Conservation (phyloP, 2,888 invertebrate species). For the Doris montereyensis region DNA sequence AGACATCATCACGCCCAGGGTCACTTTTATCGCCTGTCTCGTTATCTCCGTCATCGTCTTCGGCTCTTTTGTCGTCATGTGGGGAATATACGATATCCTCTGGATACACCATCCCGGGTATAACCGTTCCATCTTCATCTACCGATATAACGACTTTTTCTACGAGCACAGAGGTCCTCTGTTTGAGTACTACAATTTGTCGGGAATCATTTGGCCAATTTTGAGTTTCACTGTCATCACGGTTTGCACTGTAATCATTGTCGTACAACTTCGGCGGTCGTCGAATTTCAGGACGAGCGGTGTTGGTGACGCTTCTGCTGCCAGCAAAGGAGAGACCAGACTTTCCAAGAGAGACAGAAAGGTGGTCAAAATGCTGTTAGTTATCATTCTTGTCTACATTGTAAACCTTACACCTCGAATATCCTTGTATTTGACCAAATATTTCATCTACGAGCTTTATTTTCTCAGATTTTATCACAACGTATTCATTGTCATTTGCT, state of each 20-base stretch:
- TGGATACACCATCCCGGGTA: not conserved
- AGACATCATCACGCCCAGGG: conserved; percentile 4
- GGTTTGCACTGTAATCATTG: conserved; percentile 14
- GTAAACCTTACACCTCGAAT: too few relatives aligned
- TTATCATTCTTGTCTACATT: too few relatives aligned
- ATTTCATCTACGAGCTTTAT: too few relatives aligned
- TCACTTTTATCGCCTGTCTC: not conserved
- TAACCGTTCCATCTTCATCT: conserved; percentile 15
- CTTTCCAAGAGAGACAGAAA: too few relatives aligned
- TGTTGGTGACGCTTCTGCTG: too few relatives aligned
- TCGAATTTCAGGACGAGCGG: conserved; percentile 16
- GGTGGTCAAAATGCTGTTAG: too few relatives aligned
- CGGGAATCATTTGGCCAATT: conserved; percentile 13
- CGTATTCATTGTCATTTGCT: too few relatives aligned
- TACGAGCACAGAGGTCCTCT: not conserved
- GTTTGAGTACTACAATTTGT: conserved; percentile 17
- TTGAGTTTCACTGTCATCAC: conserved; percentile 18
- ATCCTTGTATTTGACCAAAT: too few relatives aligned
- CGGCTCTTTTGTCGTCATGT: conserved; percentile 10
- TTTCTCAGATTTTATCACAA: too few relatives aligned
- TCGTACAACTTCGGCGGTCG: not conserved
- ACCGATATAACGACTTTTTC: conserved; percentile 16
- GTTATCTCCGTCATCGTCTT: conserved; percentile 20
- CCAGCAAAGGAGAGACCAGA: too few relatives aligned
- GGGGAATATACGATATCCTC: conserved; percentile 15